These are phyloP conservation scores for Tamias sibiricus DNA, from an alignment of 2,113 vertebrate genomes.

Conservation along the genomic window DNA sequence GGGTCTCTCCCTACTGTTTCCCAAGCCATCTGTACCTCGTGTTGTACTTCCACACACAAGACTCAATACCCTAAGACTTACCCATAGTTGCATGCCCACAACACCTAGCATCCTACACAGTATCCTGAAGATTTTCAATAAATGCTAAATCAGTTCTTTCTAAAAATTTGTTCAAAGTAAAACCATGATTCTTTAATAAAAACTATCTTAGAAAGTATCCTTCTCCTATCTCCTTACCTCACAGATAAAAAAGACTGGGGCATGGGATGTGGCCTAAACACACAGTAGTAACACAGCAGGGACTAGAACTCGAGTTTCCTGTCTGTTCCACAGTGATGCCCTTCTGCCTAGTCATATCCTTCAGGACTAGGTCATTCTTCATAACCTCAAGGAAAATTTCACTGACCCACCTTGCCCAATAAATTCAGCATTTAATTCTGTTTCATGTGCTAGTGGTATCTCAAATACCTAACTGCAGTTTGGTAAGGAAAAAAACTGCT, in stretches of 20 bases:
- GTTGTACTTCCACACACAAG: background rate
- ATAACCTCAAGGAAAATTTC: background rate
- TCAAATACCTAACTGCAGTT: slow-evolving; percentile 8
- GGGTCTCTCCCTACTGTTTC: background rate
- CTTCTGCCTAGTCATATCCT: background rate
- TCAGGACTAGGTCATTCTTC: slow-evolving; percentile 12
- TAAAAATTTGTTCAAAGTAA: slow-evolving; percentile 34
- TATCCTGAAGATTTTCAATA: background rate
- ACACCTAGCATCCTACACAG: background rate
- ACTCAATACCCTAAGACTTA: background rate
- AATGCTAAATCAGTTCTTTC: background rate
- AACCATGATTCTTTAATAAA: background rate
- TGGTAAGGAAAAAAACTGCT: background rate
- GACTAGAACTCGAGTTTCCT: slow-evolving; percentile 2
- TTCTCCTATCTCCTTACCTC: slow-evolving; percentile 14
- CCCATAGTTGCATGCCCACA: background rate
- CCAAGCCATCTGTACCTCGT: background rate
- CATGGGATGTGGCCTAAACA: background rate
- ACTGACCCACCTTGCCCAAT: background rate
- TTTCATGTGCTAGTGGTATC: background rate
- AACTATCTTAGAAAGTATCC: slow-evolving; percentile 13
- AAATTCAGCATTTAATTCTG: background rate
- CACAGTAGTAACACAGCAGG: background rate
- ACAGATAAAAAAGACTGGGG: background rate
- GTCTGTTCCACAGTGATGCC: background rate